phyloP scores from a whole-genome alignment of 2,113 vertebrate species.

The Mesitornis unicolor region DNA sequence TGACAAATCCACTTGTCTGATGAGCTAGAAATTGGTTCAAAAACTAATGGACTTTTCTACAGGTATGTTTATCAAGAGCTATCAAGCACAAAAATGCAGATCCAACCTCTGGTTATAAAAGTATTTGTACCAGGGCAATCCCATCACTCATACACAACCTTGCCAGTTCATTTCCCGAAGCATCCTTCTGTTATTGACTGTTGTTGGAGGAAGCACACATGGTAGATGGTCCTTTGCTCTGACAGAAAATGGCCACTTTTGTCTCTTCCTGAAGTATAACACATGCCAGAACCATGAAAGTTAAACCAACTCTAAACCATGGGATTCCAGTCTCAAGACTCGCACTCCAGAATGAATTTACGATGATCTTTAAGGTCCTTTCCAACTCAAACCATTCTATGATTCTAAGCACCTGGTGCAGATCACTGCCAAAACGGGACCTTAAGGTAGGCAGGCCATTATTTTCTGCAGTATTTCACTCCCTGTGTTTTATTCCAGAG shows the following conservation, averaged over 20 bases:
- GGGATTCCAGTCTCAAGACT: background rate
- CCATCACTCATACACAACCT: background rate
- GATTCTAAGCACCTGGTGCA: rapidly evolving
- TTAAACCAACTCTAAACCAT: background rate
- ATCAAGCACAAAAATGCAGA: background rate
- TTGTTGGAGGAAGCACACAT: background rate
- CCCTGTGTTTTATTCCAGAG: background rate
- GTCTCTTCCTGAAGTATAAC: background rate
- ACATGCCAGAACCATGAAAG: background rate
- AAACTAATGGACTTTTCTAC: background rate
- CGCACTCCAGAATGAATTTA: background rate
- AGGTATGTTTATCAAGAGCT: background rate
- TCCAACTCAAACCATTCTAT: no score
- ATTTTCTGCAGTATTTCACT: background rate
- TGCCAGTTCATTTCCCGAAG: background rate
- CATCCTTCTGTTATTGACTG: background rate
- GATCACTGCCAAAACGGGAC: background rate
- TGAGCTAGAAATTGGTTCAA: background rate
- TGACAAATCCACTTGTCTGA: background rate
- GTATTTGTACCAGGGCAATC: background rate
- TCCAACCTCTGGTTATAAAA: background rate
- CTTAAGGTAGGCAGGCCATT: background rate
- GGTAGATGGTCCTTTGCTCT: background rate
- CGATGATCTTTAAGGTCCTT: no score
- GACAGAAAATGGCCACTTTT: background rate